Percentiles rank a stretch among this genome's conserved stretches.
phyloP scores from a whole-genome alignment of 2,888 invertebrate species.

The Loripinus fragilis region DNA sequence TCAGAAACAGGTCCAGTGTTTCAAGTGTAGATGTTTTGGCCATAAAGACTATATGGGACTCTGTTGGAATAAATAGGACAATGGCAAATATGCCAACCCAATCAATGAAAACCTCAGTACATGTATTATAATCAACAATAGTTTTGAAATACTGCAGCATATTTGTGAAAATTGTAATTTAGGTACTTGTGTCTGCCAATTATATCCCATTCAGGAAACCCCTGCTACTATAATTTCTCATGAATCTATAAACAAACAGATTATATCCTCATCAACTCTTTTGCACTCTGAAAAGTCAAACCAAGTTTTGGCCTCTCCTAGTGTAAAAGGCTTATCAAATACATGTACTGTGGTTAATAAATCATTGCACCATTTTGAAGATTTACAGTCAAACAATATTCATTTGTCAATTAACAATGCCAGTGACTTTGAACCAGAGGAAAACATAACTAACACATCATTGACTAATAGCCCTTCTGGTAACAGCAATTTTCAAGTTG shows the following conservation, averaged over 20 bases:
- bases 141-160: conserved; percentile 11
- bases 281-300: too few species aligned
- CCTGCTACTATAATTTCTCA: background rate
- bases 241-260: background rate
- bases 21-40: conserved; percentile 4
- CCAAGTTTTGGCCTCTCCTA: too few species aligned
- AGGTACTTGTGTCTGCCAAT: background rate
- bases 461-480: background rate
- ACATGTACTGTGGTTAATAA: background rate
- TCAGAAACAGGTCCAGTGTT: conserved; percentile 8
- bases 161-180: conserved; percentile 8
- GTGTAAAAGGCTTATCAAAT: background rate
- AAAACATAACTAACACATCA: background rate
- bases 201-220: background rate
- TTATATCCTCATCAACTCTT: too few species aligned
- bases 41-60: conserved; percentile 11
- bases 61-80: conserved; percentile 18
- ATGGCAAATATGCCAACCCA: conserved; percentile 16
- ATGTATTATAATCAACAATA: background rate
- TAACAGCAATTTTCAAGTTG: background rate
- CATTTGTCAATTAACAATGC: background rate
- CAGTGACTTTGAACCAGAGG: background rate
- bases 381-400: background rate
- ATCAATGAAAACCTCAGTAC: background rate
- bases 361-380: background rate